These are phyloP conservation scores for Lycocerus yunnanus DNA, from an alignment of 2,888 invertebrate species.

Conservation along the genomic window DNA sequence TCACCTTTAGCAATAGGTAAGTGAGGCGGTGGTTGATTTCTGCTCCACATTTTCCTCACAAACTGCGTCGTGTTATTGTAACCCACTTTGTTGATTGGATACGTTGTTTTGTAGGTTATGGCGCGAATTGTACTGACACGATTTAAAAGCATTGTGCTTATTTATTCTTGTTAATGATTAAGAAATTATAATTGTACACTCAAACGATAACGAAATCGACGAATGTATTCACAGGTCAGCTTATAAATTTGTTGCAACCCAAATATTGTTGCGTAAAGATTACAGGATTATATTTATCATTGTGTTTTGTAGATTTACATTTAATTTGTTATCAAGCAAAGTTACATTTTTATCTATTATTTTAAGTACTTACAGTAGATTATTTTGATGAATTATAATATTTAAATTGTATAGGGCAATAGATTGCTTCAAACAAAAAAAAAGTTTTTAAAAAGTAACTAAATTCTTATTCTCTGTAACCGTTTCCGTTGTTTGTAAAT, in stretches of 20 bases:
- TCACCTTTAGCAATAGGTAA: conserved; percentile 44
- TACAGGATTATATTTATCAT: background rate
- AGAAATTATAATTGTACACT: background rate
- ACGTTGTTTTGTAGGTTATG: conserved; percentile 27
- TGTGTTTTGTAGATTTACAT: background rate
- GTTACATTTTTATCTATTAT: background rate
- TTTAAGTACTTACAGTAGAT: too few species aligned
- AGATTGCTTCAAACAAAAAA: too few species aligned
- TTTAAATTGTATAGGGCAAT: too few species aligned
- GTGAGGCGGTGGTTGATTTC: conserved; percentile 34
- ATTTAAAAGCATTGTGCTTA: background rate
- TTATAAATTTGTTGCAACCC: background rate
- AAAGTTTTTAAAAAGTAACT: too few species aligned
- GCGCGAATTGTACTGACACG: conserved; percentile 22
- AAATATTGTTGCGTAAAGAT: background rate
- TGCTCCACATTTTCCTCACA: conserved; percentile 37
- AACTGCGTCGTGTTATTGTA: background rate
- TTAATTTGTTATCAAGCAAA: background rate
- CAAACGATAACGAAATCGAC: background rate
- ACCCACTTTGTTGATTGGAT: background rate
- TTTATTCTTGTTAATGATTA: background rate
- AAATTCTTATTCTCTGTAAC: too few species aligned
- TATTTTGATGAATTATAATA: too few species aligned
- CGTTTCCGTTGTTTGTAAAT: too few species aligned
- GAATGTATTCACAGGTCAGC: background rate